Evolutionary conservation across 1,140 invertebrate species (phyloP), one percentile per base, ranked within the genome.

Genomic region (Drosophila miranda): DNA sequence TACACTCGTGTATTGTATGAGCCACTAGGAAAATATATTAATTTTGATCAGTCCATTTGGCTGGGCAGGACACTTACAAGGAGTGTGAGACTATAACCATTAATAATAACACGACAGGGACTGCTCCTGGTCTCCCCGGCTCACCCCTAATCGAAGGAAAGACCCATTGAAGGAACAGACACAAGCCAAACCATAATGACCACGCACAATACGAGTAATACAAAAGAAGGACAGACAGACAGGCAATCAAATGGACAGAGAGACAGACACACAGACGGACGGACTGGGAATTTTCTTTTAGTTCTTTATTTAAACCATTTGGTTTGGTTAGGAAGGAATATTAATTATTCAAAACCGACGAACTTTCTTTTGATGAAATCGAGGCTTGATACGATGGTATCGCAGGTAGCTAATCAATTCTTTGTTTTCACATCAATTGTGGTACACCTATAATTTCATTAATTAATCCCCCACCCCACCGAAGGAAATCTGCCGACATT

Each of bases 121-220:
- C 44, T 42, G 23, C 55, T 58, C 11, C 21, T 16, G 9, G 23
- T 21, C 43, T 23, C 16, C 41, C 41, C 13, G 11, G 55, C 66
- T 23, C 67, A 72, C 66, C 67, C 66, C 48, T 43, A 59, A 55
- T 52, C 34, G 34, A 13, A 58, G 74, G 59, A 26, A 38, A 38
- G 42, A 70, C 34, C 56, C 60, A 79, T 82, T 81, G 46, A 38
- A 44, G 23, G 63, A 16, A 21, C 26, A 48, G 53, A 26, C 64
- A 64, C 66, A 54, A 30, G 34, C 56, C 59, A 42, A 46, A 53
- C 46, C 75, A 75, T 86, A 86, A 86, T 86, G 81, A 87, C 81
- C 74, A 82, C 81, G 81, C 81, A 86, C 82, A 86, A 86, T 87
- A 13, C 34, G 34, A 38, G 8, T 38, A 77, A 58, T 38, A 50